Evolutionary conservation across 2,888 invertebrate genomes (phyloP), one percentile per base, ranked within the genome.

Genomic region (Plutella xylostella): DNA sequence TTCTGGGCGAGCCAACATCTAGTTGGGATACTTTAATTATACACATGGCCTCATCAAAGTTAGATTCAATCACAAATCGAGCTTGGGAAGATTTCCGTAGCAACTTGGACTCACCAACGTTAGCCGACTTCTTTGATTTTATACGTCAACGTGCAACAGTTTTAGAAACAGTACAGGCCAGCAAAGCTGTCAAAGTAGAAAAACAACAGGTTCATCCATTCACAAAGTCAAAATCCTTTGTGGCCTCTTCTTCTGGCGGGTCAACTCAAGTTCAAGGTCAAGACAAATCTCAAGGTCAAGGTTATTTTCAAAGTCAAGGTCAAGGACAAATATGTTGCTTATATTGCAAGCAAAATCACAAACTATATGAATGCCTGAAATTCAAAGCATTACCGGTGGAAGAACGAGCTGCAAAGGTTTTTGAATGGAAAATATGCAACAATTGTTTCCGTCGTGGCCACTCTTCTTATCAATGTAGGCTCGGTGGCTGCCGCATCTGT

Each of bases 1-100:
- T 43, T 25, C 34, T 54, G n/a, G 55, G 50, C 1, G 51, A 50
- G 22, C 52, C 54, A 2, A 53, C 54, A 2, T 50, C 51, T 12
- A 42, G 48, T 6, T 53, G 50, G 49, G 53, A 51, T 18, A 19
- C 31, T 1, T 18, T 50, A n/a, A 31, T 53, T 15, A 51, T 53
- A 33, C 19, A 35, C 18, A 4, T 17, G 12, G 17, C 18, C 35
- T 17, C 18, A 12, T 35, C 35, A 18, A 35, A 35, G 18, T 12
- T 35, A 18, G 35, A 35, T 6, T 17, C 35, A 35, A 9, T 18
- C 18, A 3, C 17, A 11, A 35, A 35, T 35, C 18, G 39, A 41
- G 31, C n/a, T n/a, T 48, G 50, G 50, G 48, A 50, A 28, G 50
- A 50, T 20, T 14, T 39, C 18, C n/a, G 39, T 7, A 46, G 43